phyloP scores from a whole-genome alignment of 2,888 invertebrate genomes.

The Zonitis immaculata region DNA sequence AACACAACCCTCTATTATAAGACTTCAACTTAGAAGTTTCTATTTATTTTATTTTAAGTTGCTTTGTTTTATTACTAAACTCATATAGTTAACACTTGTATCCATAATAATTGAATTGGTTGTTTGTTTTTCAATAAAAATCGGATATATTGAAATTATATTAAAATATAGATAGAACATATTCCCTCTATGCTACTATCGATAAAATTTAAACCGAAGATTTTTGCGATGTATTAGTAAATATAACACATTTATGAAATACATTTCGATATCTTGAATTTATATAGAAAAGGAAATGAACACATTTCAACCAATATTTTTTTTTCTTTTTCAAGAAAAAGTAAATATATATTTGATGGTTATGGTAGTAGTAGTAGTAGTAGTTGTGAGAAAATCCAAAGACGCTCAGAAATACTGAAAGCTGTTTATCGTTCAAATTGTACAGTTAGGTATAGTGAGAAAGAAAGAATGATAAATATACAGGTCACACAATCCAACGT shows the following conservation, averaged over 20 bases:
- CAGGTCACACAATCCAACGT: no score
- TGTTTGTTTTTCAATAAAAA: no score
- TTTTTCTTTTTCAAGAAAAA: constrained; percentile 10
- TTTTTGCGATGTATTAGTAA: constrained; percentile 20
- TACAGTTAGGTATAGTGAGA: constrained; percentile 20
- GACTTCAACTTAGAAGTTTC: neutral
- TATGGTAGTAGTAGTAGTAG: neutral
- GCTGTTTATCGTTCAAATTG: constrained; percentile 31
- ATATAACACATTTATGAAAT: constrained; percentile 29
- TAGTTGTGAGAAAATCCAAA: constrained; percentile 32
- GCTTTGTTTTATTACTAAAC: neutral
- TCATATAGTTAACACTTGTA: neutral
- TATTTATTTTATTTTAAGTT: neutral
- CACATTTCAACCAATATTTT: constrained; percentile 33
- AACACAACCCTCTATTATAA: neutral
- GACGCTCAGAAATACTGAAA: constrained; percentile 32
- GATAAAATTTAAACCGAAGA: constrained; percentile 10
- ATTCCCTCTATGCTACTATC: no score
- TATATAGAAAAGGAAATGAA: constrained; percentile 34
- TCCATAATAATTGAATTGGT: neutral
- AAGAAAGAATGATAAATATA: constrained; percentile 13
- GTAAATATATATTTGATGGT: no score
- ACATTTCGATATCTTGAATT: constrained; percentile 29
- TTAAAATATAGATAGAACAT: no score
- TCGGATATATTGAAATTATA: no score